Conservation (phyloP, 2,888 invertebrate genomes). For the Drymonia ruficornis region DNA sequence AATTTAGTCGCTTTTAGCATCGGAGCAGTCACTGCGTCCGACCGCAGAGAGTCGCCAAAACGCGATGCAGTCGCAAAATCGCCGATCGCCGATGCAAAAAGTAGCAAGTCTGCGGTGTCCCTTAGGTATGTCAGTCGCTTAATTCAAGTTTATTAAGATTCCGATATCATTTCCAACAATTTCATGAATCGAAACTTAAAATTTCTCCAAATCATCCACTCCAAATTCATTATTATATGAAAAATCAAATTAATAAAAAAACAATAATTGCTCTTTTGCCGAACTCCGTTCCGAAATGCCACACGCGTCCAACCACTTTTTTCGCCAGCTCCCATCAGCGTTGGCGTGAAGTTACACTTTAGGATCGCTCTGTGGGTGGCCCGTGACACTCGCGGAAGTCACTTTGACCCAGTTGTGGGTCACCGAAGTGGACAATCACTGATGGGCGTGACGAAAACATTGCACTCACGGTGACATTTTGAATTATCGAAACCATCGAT, state of each 20-base stretch:
- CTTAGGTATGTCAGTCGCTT: no score
- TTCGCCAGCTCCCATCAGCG: constrained; percentile 26
- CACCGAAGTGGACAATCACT: constrained; percentile 21
- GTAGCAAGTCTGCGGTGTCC: no score
- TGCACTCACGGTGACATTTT: background rate
- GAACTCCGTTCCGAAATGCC: constrained; percentile 34
- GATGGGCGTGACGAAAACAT: background rate
- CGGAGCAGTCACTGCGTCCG: no score
- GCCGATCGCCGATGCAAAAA: no score
- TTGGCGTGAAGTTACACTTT: constrained; percentile 24
- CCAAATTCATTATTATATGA: background rate
- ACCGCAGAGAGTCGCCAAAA: no score
- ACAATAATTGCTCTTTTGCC: constrained; percentile 8
- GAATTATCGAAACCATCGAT: background rate
- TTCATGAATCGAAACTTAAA: background rate
- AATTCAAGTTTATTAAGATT: no score
- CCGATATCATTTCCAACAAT: background rate
- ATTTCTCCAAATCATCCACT: background rate
- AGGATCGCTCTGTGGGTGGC: constrained; percentile 43
- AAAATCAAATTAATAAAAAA: background rate
- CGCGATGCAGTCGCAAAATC: no score
- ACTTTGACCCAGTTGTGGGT: constrained; percentile 30
- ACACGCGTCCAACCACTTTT: constrained; percentile 35
- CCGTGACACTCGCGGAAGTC: constrained; percentile 29
- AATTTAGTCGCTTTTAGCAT: no score